A percentile compares a stretch with the other conserved stretches of the same genome.
Evolutionary conservation across 1,140 invertebrate species (phyloP).

Genomic region (Diabrotica undecimpunctata): DNA sequence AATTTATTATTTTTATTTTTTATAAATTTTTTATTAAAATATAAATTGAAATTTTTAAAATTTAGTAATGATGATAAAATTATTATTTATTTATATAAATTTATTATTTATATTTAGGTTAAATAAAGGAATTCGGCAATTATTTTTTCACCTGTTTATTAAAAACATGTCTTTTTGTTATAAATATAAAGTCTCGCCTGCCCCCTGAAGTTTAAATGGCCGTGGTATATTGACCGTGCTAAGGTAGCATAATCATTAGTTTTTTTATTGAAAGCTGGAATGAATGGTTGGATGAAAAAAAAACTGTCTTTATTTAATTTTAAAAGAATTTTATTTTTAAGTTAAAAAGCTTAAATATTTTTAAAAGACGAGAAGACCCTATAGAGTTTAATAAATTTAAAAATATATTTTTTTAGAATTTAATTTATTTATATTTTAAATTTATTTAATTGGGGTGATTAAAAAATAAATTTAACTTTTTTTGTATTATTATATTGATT

Average conservation of each 20-base stretch:
- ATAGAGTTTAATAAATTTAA: too few relatives aligned
- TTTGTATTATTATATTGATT: too few relatives aligned
- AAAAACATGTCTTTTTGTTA: slow-evolving; percentile 67
- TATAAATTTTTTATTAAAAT: slow-evolving; percentile 43
- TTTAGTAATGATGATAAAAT: slow-evolving; percentile 51
- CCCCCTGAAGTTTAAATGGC: slow-evolving; percentile 62
- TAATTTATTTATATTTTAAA: too few relatives aligned
- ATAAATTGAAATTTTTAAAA: slow-evolving; percentile 40
- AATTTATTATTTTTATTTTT: slow-evolving; percentile 45
- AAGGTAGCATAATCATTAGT: slow-evolving; percentile 72
- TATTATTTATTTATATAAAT: slow-evolving; percentile 48
- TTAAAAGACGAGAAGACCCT: too few relatives aligned
- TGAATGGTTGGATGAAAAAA: too few relatives aligned
- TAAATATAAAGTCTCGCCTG: slow-evolving; percentile 61
- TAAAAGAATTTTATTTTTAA: too few relatives aligned
- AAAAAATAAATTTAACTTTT: too few relatives aligned
- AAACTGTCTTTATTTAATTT: too few relatives aligned
- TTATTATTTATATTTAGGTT: slow-evolving; percentile 38
- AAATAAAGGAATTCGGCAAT: slow-evolving; percentile 62
- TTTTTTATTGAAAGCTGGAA: slow-evolving; percentile 65
- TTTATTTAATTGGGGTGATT: too few relatives aligned
- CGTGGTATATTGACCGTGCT: slow-evolving; percentile 63
- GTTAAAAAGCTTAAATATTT: too few relatives aligned
- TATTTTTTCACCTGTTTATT: slow-evolving; percentile 65
- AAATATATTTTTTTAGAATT: too few relatives aligned